phyloP scores from a whole-genome alignment of 2,797 vertebrate species.

The Anableps anableps region DNA sequence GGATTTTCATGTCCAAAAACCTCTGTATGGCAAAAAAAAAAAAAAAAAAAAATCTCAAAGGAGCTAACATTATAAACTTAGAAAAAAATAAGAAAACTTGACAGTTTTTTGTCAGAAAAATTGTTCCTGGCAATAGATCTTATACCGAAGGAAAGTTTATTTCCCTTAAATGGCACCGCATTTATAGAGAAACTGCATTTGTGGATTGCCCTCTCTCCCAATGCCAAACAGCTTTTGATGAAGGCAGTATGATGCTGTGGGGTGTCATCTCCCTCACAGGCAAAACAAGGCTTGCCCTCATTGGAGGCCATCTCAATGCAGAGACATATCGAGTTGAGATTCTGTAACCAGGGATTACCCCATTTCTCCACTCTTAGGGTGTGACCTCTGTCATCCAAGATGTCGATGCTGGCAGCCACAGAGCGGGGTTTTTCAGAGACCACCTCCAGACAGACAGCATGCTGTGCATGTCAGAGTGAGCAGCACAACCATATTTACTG shows the following conservation, averaged over 20 bases:
- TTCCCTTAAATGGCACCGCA: neutral
- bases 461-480: too few species aligned
- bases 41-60: neutral
- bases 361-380: neutral
- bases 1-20: constrained; percentile 29
- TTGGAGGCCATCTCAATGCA: neutral
- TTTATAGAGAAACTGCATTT: neutral
- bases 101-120: neutral
- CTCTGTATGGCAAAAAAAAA: neutral
- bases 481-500: too few species aligned
- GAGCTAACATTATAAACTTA: neutral
- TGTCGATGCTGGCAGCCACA: too few species aligned
- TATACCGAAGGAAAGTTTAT: neutral
- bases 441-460: too few species aligned
- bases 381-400: too few species aligned
- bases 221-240: neutral
- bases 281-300: neutral
- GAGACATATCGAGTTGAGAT: neutral
- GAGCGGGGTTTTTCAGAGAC: too few species aligned
- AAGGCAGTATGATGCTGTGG: neutral
- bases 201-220: neutral
- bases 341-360: neutral
- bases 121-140: neutral
- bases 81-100: neutral
- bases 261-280: neutral